Evolutionary conservation across 1,140 invertebrate species (phyloP).

Genomic region (Wasmannia auropunctata): DNA sequence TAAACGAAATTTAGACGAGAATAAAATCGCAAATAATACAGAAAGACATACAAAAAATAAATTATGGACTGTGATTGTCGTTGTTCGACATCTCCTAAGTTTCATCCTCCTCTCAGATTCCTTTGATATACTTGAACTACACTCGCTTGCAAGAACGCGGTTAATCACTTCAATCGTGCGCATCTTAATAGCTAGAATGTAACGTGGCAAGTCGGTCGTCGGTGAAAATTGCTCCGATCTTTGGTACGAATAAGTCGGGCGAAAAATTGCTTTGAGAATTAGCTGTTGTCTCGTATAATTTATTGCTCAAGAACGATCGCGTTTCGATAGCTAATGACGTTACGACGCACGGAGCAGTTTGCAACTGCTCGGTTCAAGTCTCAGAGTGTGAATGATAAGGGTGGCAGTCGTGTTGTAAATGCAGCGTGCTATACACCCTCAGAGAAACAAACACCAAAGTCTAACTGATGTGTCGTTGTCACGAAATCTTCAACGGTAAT

Average conservation of each 20-base stretch:
- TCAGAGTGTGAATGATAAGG: background rate
- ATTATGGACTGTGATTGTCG: background rate
- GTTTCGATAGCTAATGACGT: background rate
- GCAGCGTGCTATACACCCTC: background rate
- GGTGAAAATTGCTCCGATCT: background rate
- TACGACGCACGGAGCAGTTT: background rate
- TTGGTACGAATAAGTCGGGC: background rate
- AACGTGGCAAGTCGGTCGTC: background rate
- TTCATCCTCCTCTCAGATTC: background rate
- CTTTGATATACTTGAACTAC: background rate
- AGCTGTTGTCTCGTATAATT: too few species aligned
- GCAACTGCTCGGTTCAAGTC: background rate
- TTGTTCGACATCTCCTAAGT: background rate
- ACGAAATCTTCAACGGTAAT: background rate
- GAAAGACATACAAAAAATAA: background rate
- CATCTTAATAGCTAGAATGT: background rate
- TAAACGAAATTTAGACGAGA: background rate
- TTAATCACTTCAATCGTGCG: background rate
- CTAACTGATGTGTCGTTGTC: background rate
- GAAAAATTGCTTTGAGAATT: background rate
- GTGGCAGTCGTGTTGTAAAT: background rate
- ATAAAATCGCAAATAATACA: background rate
- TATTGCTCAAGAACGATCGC: background rate
- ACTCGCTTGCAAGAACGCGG: background rate
- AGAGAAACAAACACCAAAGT: background rate